Base-by-base conservation (phyloP, 2,888 invertebrate species). In the Patella depressa region DNA sequence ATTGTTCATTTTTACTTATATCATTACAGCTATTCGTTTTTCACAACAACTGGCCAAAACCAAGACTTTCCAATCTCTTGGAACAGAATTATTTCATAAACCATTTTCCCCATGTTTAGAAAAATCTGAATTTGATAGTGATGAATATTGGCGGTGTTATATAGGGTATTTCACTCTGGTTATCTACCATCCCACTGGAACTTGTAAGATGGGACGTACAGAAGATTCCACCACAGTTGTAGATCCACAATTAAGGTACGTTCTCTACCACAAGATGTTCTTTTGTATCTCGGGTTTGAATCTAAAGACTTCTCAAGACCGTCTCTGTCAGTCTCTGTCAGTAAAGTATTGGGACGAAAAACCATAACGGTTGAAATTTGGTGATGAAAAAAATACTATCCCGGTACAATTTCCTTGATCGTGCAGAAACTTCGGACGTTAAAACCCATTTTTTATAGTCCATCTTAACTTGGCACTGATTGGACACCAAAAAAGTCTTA, bases 101-200 rank as follows among this genome's bases (percentile, higher is more conserved):
- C 80, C 78, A 17, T n/a, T 84, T 2, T 77, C 81, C n/a, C 73
- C 78, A 9, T 82, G 80, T 71, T 73, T 59, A 14, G 54, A 71
- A 2, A 74, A 79, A 7, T 34, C 19, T 29, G 1, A 70, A 2
- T 81, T 81, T 54, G 82, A 82, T 45, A 76, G 79, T n/a, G 85
- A 85, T 72, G 81, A 75, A 19, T 85, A 84, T 74, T 85, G 85
- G 85, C 77, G 79, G 19, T 85, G 83, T 72, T 69, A 81, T 54
- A 65, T 85, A 29, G 59, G 79, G 34, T 73, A 79, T 14, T 77
- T 81, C 19, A 79, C 82, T 5, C 74, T 76, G 15, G 79, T 83
- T 12, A 78, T 78, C 29, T 81, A 81, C 89, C 96, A 96, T 90
- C 94, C 94, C 0, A 95, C 94, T 0, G 96, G 96, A 1, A 95